A percentile compares a stretch with the other conserved stretches of the same genome.
Conservation (phyloP, 53 echinoderm and acorn worm genomes). For the Echinarachnius parma region DNA sequence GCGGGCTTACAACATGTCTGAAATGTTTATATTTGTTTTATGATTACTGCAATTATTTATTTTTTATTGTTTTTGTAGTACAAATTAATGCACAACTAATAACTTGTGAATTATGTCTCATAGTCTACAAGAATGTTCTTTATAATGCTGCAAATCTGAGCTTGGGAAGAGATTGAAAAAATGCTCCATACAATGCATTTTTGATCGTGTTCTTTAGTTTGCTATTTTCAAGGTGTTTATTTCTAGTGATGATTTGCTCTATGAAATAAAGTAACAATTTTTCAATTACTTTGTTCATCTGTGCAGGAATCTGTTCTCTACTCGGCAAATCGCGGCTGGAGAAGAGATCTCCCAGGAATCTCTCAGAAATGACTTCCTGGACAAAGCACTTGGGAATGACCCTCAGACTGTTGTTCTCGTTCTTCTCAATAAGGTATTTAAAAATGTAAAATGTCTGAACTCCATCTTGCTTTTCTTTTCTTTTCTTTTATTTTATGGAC, state of each 20-base stretch:
- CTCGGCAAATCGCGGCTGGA: constrained; percentile 37
- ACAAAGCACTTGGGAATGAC: constrained; percentile 15
- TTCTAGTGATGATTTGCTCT: too few relatives aligned
- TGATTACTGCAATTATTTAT: too few relatives aligned
- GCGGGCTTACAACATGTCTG: too few relatives aligned
- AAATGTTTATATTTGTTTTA: too few relatives aligned
- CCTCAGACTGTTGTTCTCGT: constrained; percentile 13
- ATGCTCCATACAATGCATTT: neutral
- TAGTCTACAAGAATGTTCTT: too few relatives aligned
- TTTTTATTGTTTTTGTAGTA: too few relatives aligned
- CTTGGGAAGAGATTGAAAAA: neutral
- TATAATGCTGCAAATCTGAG: neutral
- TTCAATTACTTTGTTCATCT: too few relatives aligned
- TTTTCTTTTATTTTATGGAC: neutral
- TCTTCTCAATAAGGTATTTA: constrained; percentile 19
- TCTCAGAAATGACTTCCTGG: constrained; percentile 26
- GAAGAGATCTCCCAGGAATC: constrained; percentile 25
- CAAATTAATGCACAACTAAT: too few relatives aligned
- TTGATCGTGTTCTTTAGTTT: neutral
- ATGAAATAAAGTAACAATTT: too few relatives aligned
- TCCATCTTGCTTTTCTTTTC: neutral
- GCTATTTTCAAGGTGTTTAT: neutral
- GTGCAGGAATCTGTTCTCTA: constrained; percentile 18
- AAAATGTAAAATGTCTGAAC: neutral
- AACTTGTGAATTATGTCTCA: too few relatives aligned